Conservation (phyloP, 2,797 vertebrate genomes). For the Microctenopoma steveboyesi region DNA sequence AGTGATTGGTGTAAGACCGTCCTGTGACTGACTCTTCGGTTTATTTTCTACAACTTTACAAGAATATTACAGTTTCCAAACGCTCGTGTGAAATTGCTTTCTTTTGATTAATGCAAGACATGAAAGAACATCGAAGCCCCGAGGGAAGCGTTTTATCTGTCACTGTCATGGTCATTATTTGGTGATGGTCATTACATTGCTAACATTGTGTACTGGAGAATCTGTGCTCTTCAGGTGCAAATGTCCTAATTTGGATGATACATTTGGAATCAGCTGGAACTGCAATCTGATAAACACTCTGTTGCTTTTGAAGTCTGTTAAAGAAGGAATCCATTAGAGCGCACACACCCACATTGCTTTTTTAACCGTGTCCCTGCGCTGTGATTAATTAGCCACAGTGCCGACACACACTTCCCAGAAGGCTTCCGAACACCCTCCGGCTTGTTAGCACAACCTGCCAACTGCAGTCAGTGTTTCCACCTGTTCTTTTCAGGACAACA, state of each 20-base stretch:
- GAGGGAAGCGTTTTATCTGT: constrained; percentile 51
- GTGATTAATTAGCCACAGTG: constrained; percentile 72
- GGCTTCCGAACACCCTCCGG: constrained; percentile 56
- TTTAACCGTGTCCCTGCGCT: constrained; percentile 66
- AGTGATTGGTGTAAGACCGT: constrained; percentile 33
- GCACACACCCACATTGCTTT: constrained; percentile 40
- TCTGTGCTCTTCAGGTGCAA: constrained; percentile 39
- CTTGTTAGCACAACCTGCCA: constrained; percentile 74
- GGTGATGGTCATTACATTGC: constrained; percentile 59
- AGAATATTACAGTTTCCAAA: constrained; percentile 33
- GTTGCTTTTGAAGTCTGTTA: constrained; percentile 77
- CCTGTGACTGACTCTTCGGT: constrained; percentile 4
- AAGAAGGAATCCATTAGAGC: constrained; percentile 77
- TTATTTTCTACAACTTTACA: not conserved
- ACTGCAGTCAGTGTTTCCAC: constrained; percentile 74
- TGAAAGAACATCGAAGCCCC: constrained; percentile 51
- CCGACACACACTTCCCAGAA: constrained; percentile 42
- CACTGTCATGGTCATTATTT: constrained; percentile 44
- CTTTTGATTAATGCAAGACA: constrained; percentile 50
- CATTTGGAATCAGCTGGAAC: constrained; percentile 62
- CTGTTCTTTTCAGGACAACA: constrained; percentile 71
- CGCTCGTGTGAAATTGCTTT: constrained; percentile 42
- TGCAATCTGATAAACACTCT: constrained; percentile 69
- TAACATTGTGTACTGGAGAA: constrained; percentile 40
- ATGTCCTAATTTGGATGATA: constrained; percentile 64